Conservation (phyloP, 2,888 invertebrate genomes). For the Steromphala cineraria region DNA sequence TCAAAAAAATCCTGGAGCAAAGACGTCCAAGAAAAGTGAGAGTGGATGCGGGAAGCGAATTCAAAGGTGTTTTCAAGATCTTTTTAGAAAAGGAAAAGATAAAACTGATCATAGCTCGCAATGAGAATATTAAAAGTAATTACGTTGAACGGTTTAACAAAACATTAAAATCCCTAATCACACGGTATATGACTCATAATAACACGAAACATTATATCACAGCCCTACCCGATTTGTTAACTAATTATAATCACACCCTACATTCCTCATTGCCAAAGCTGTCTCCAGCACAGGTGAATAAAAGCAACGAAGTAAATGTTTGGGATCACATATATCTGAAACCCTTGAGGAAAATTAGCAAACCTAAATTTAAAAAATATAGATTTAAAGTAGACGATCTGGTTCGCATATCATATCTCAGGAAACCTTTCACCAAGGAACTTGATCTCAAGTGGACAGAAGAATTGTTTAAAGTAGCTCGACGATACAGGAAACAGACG, state of each 20-base stretch:
- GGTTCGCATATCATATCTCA: background rate
- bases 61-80: background rate
- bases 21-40: background rate
- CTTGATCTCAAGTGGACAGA: background rate
- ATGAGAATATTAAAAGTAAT: background rate
- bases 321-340: background rate
- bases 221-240: background rate
- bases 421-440: background rate
- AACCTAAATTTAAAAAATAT: background rate
- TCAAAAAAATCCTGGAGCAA: background rate
- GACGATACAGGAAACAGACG: background rate
- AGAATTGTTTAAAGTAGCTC: background rate
- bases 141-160: conserved; percentile 9
- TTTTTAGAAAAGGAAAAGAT: background rate
- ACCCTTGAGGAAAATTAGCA: background rate
- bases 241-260: background rate
- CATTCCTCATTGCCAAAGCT: background rate
- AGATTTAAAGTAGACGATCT: background rate
- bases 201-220: background rate
- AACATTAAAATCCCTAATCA: background rate
- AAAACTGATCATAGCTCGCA: background rate
- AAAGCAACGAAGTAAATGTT: background rate
- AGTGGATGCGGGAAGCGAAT: background rate
- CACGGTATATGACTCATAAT: background rate
- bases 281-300: background rate